Evolutionary conservation across 2,888 invertebrate genomes (phyloP).

Genomic region (Ctenicera cuprea): DNA sequence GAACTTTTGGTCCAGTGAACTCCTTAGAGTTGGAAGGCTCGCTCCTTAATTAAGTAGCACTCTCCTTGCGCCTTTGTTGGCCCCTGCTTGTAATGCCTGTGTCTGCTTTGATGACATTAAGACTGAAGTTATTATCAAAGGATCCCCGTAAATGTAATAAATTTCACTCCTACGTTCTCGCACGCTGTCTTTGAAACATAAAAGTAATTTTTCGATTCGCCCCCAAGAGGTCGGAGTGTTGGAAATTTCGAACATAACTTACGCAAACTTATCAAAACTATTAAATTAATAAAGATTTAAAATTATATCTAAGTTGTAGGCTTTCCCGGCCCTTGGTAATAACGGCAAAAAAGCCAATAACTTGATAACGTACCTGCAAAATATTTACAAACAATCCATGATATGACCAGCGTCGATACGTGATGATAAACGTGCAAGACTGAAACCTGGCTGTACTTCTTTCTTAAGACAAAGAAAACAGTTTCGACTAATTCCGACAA

Average conservation of each 20-base stretch:
- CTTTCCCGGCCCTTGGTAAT: too few relatives aligned
- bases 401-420: slow-evolving; percentile 73
- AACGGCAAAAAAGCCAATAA: too few relatives aligned
- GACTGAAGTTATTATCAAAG: slow-evolving; percentile 45
- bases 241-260: too few relatives aligned
- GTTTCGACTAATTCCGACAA: slow-evolving; percentile 81
- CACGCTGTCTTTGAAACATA: slow-evolving; percentile 17
- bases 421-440: slow-evolving; percentile 84
- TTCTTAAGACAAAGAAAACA: slow-evolving; percentile 80
- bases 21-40: slow-evolving; percentile 44
- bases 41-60: slow-evolving; percentile 48
- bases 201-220: slow-evolving; percentile 16
- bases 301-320: too few relatives aligned
- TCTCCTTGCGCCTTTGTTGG: slow-evolving; percentile 45
- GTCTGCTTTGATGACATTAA: slow-evolving; percentile 45
- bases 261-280: too few relatives aligned
- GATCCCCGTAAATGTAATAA: slow-evolving; percentile 41
- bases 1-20: slow-evolving; percentile 48
- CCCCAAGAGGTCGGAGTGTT: not conserved
- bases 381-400: slow-evolving; percentile 20
- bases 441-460: slow-evolving; percentile 81
- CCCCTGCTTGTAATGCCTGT: slow-evolving; percentile 38
- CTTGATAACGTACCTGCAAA: too few relatives aligned
- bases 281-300: too few relatives aligned
- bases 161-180: slow-evolving; percentile 20